These are phyloP conservation scores for Drosophila tripunctata DNA, from an alignment of 2,888 invertebrate species.

Conservation along the genomic window DNA sequence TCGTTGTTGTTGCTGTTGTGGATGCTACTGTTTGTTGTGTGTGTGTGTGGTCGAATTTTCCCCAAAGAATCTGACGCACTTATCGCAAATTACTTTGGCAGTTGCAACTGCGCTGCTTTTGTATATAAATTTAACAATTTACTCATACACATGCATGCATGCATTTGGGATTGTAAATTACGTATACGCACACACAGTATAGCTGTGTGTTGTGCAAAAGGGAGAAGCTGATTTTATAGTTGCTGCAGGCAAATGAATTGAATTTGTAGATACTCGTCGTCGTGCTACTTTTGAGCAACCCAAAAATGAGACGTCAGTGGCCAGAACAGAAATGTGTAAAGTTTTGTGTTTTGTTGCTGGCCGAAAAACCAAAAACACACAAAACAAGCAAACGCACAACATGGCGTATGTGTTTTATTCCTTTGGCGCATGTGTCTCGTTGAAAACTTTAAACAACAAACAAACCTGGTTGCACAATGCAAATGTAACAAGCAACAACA, in stretches of 20 bases:
- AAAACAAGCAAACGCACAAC: conserved; percentile 45
- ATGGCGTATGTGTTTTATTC: conserved; percentile 72
- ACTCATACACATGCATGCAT: conserved; percentile 63
- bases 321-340: conserved; percentile 56
- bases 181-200: conserved; percentile 42
- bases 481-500: conserved; percentile 40
- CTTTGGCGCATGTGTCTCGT: conserved; percentile 58
- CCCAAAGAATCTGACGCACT: conserved; percentile 79
- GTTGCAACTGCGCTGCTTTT: conserved; percentile 73
- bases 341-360: no score
- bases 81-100: conserved; percentile 81
- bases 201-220: conserved; percentile 4
- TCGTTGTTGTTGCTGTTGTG: conserved; percentile 30
- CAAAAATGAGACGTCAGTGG: conserved; percentile 63
- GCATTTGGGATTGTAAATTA: conserved; percentile 75
- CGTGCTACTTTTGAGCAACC: conserved; percentile 43
- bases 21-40: conserved; percentile 36
- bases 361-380: no score
- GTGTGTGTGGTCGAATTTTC: conserved; percentile 73
- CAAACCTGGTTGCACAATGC: conserved; percentile 44
- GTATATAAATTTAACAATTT: conserved; percentile 78
- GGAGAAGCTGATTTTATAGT: conserved; percentile 15
- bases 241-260: conserved; percentile 61
- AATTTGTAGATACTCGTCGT: conserved; percentile 54
- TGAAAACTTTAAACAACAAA: conserved; percentile 60